Evolutionary conservation across 2,888 invertebrate species (phyloP), one percentile per base, ranked within the genome.

Genomic region (Erebia palarica): DNA sequence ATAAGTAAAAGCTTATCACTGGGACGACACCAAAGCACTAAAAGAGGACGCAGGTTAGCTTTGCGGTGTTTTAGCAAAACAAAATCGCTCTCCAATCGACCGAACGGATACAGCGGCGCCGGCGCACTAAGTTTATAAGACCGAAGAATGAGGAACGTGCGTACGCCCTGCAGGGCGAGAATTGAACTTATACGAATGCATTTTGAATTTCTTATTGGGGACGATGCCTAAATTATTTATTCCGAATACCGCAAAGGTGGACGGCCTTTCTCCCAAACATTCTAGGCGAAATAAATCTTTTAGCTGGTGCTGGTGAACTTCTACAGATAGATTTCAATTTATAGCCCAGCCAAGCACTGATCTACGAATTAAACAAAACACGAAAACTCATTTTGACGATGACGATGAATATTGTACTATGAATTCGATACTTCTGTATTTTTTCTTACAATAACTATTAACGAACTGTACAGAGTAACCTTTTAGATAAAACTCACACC

Each of bases 31-130:
- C 77, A 77, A 76, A 61, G 74, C 65, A 73, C 76, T 69, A 71
- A 72, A 47, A 44, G 55, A 69, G 21, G 68, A 73, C 44, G 73
- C 68, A 65, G 65, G 66, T 63, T 70, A 68, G 70, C 68, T 72
- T 70, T 79, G 83, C 84, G 80, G 77, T 82, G 80, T 81, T 80
- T 86, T 86, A 79, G 84, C 81, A 77, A 79, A 78, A 79, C 81
- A 80, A 80, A 76, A 77, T 75, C 81, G 82, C 82, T 79, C 83
- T 79, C 78, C 82, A 82, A 83, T 85, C 90, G 91, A 84, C 89
- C 91, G 90, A 83, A 84, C 90, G 79, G 84, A 86, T 78, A 82
- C 87, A 84, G 85, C 83, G 85, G 84, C 90, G 86, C 85, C 79
- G 75, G 86, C 88, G 88, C 86, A 92, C 92, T 92, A 77, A 68